Percentiles rank a stretch among this genome's conserved stretches.
Conservation (phyloP, 2,113 vertebrate genomes). For the Epinephelus cyanopodus region DNA sequence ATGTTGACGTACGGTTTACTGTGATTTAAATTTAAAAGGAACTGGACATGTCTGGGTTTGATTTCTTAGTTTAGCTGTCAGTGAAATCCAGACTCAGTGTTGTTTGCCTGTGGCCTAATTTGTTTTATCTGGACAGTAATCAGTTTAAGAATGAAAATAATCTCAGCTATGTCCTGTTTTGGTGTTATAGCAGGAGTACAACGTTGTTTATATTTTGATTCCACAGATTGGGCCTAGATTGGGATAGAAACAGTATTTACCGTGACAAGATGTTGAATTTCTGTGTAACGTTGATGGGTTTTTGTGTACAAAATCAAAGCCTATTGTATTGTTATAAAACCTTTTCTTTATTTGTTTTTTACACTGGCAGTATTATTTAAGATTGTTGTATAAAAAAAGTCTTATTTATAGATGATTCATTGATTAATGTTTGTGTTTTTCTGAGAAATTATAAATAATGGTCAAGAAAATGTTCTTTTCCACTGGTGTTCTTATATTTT, state of each 20-base stretch:
- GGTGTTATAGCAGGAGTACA: neutral
- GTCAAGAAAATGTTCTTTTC: neutral
- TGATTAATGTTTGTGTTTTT: constrained; percentile 49
- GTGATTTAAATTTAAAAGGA: neutral
- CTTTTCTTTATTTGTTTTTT: constrained; percentile 62
- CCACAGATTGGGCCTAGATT: neutral
- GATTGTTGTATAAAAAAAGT: constrained; percentile 47
- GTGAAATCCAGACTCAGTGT: constrained; percentile 4
- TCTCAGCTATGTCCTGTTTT: constrained; percentile 16
- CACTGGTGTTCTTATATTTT: constrained; percentile 13
- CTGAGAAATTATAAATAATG: constrained; percentile 44
- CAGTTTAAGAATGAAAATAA: neutral
- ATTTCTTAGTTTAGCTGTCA: neutral
- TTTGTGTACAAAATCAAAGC: constrained; percentile 46
- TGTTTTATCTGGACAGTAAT: neutral
- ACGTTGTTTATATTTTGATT: constrained; percentile 1
- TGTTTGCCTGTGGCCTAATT: constrained; percentile 23
- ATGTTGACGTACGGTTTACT: constrained; percentile 18
- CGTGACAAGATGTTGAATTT: constrained; percentile 27
- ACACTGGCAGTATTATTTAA: constrained; percentile 79
- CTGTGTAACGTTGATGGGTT: constrained; percentile 44
- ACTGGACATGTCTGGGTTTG: neutral
- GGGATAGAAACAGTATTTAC: constrained; percentile 44
- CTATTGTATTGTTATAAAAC: constrained; percentile 48
- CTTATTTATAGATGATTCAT: constrained; percentile 61